A percentile compares a stretch with the other conserved stretches of the same genome.
Conservation (phyloP, 2,888 invertebrate species). For the Megalurothrips usitatus region DNA sequence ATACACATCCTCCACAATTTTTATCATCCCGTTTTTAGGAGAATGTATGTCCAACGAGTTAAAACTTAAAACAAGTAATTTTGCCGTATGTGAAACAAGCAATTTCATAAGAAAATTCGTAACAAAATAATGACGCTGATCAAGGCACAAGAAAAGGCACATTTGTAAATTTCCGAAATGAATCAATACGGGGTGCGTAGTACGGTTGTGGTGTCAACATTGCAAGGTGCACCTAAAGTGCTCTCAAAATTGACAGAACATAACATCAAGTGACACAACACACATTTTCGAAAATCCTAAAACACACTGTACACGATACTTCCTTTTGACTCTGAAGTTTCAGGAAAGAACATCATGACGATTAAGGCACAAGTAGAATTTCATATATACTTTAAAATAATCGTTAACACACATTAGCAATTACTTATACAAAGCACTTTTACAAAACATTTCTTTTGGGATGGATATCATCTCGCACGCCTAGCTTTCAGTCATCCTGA, state of each 20-base stretch:
- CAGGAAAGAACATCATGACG: background rate
- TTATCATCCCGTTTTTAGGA: background rate
- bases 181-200: background rate
- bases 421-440: slow-evolving; percentile 22
- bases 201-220: background rate
- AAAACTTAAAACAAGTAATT: background rate
- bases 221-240: background rate
- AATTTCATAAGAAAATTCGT: background rate
- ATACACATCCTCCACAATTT: background rate
- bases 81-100: slow-evolving; percentile 9
- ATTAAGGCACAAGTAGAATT: slow-evolving; percentile 23
- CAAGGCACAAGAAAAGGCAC: background rate
- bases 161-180: background rate
- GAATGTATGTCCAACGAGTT: no score
- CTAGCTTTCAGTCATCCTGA: background rate
- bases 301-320: background rate
- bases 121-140: background rate
- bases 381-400: slow-evolving; percentile 7
- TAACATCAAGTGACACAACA: slow-evolving; percentile 25
- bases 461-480: background rate
- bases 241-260: slow-evolving; percentile 19
- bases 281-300: background rate
- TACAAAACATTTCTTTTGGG: background rate
- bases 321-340: slow-evolving; percentile 9
- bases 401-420: slow-evolving; percentile 11